Conservation (phyloP, 2,888 invertebrate genomes). For the Pristionchus exspectatus region DNA sequence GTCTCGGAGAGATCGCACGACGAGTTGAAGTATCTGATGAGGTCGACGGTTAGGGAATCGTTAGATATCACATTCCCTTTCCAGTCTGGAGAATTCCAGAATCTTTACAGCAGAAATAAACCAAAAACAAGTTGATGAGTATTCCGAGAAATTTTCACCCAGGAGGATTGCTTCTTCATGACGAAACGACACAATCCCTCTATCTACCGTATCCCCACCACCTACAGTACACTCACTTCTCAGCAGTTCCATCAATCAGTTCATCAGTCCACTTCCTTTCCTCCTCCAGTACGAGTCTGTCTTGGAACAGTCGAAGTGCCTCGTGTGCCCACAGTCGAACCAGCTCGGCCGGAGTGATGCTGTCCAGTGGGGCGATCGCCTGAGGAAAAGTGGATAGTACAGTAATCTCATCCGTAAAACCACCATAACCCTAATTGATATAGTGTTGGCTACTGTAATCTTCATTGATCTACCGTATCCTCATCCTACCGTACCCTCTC, state of each 20-base stretch:
- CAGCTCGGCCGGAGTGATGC: slow-evolving; percentile 91
- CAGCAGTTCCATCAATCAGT: slow-evolving; percentile 92
- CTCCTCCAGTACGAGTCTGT: slow-evolving; percentile 89
- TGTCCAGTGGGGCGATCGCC: slow-evolving; percentile 95
- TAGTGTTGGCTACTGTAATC: not conserved
- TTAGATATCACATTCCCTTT: not conserved
- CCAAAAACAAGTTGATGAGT: no score
- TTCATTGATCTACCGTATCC: not conserved
- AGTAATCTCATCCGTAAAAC: slow-evolving; percentile 86
- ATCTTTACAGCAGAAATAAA: no score
- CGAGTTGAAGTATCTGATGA: slow-evolving; percentile 88
- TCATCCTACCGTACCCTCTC: no score
- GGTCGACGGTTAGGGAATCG: not conserved
- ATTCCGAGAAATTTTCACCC: no score
- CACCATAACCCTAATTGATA: not conserved
- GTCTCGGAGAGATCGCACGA: slow-evolving; percentile 84
- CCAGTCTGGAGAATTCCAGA: no score
- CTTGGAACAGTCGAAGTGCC: slow-evolving; percentile 95
- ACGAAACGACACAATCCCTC: no score
- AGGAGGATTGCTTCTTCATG: no score
- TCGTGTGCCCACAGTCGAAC: slow-evolving; percentile 99
- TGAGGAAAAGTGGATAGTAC: slow-evolving; percentile 87
- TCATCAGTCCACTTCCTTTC: slow-evolving; percentile 99
- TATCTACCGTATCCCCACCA: not conserved
- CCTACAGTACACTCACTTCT: slow-evolving; percentile 57